Conservation (phyloP, 1,140 invertebrate genomes). For the Metaphire vulgaris region DNA sequence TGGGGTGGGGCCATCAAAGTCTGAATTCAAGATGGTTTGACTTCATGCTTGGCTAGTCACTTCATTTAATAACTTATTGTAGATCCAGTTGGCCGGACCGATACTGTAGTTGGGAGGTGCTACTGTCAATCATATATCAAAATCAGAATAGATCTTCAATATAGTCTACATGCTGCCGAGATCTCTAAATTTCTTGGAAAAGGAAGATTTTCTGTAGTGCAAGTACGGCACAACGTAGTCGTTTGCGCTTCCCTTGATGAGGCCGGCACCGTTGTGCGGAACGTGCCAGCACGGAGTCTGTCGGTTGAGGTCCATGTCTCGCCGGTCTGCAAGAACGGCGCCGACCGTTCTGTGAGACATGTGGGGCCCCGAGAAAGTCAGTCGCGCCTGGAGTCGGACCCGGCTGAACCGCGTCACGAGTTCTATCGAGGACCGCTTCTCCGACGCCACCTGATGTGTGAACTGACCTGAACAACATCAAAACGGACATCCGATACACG, state of each 20-base stretch:
- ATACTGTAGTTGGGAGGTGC: neutral
- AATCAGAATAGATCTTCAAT: too few species aligned
- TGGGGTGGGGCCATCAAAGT: neutral
- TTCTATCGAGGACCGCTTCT: neutral
- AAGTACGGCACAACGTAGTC: neutral
- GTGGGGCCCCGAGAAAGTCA: neutral
- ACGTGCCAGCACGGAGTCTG: constrained; percentile 17
- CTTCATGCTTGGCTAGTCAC: neutral
- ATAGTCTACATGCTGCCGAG: too few species aligned
- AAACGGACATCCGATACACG: too few species aligned
- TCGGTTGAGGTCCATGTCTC: constrained; percentile 3
- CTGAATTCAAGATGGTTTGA: too few species aligned
- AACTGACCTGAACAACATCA: neutral
- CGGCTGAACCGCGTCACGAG: neutral
- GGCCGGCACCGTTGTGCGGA: neutral
- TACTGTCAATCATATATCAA: neutral
- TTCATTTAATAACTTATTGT: neutral
- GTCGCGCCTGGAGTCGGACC: neutral
- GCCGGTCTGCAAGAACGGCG: neutral
- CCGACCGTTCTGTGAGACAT: neutral
- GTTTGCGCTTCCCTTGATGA: neutral
- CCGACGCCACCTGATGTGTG: neutral
- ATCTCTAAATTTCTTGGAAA: too few species aligned
- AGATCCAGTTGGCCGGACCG: neutral
- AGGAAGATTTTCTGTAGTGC: neutral